Evolutionary conservation across 2,797 vertebrate genomes (phyloP), one percentile per base, ranked within the genome.

Genomic region (Synanceia verrucosa): DNA sequence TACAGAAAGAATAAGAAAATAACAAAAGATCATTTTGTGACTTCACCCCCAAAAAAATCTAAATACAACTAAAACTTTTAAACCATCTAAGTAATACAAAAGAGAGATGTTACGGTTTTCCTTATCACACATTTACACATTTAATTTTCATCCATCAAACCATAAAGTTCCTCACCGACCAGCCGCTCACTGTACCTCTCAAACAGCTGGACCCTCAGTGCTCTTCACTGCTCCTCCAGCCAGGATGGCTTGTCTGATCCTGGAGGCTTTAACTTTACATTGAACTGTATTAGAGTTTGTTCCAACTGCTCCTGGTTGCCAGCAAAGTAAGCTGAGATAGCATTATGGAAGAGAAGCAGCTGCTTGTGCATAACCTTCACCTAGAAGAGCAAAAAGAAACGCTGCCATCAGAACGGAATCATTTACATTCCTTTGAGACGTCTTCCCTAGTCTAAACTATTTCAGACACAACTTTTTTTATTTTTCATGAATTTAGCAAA

Each of bases 341-440:
- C 98, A 0, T 99, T 99, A 76, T 99, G 98, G 94, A 99, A 99
- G 79, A 99, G 96, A 24, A 99, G 96, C 73, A 99, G 94, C 90
- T 99, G 98, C 90, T 99, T 99, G 92, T 98, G 97, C 98, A 99
- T 99, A 94, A 99, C 98, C 81, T 99, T 99, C 83, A 99, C 96
- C 97, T 98, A 88, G 13, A 75, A 61, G 23, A 59, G 19, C 9
- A 69, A 34, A 44, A n/a, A 3, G 26, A 36, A 31, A 29, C 2
- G 3, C 6, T n/a, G 12, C 10, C 4, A 34, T 66, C 53, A 69
- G 33, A 37, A 14, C 34, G 21, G 10, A 65, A 47, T 65, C 5
- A 41, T 11, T 33, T 29, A 39, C 10, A 51, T 50, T 67, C 53
- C 6, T 41, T 46, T 56, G n/a, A 48, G 0, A 23, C 63, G 12